These are phyloP conservation scores for Chiloscyllium plagiosum DNA, from an alignment of 2,113 vertebrate species.

Conservation along the genomic window DNA sequence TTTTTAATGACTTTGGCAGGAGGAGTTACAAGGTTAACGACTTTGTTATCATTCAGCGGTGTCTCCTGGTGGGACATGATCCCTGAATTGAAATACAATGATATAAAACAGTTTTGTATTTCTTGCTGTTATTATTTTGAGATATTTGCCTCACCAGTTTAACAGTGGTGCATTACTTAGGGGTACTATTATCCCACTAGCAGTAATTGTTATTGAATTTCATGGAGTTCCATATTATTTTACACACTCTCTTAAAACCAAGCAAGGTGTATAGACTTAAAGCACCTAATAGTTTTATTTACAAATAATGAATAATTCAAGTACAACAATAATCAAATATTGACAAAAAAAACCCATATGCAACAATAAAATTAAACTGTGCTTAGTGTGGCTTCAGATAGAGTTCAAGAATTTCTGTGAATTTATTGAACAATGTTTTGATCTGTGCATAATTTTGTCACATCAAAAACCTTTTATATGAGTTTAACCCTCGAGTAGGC, in stretches of 20 bases:
- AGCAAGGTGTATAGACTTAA: not conserved
- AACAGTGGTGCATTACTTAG: not conserved
- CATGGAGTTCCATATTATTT: not conserved
- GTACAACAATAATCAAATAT: not conserved
- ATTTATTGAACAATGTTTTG: not conserved
- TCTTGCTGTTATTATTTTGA: conserved; percentile 10
- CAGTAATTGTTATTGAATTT: conserved; percentile 3
- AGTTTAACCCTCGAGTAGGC: not conserved
- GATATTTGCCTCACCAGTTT: not conserved
- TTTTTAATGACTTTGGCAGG: conserved; percentile 17
- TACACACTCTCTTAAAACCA: not conserved
- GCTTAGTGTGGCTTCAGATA: not conserved
- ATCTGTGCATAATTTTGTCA: not conserved
- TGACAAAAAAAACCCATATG: not conserved
- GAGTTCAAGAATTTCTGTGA: not conserved
- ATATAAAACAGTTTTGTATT: not conserved
- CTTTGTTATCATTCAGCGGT: conserved; percentile 19
- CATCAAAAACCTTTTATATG: not conserved
- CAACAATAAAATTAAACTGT: not conserved
- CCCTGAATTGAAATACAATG: not conserved
- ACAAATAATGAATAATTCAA: not conserved
- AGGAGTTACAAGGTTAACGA: not conserved
- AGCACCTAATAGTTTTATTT: not conserved
- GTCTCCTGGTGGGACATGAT: not conserved
- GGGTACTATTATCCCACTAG: not conserved